Evolutionary conservation across 2,888 invertebrate species (phyloP).

Genomic region (Erebia ligea): DNA sequence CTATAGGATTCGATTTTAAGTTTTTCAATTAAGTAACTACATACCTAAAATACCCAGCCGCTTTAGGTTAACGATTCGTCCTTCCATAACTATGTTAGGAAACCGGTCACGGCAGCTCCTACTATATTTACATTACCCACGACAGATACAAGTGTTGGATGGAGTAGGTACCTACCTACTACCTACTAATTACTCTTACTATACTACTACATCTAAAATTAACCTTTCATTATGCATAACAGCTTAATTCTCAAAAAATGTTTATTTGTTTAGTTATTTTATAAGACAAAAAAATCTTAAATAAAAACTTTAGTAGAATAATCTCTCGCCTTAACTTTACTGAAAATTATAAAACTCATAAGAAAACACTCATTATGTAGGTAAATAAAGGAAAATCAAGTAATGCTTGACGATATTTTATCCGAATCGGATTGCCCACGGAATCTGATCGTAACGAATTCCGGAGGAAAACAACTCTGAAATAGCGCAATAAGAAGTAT

Average conservation of each 20-base stretch:
- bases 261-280: no score
- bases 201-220: not conserved
- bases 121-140: not conserved
- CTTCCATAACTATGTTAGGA: slow-evolving; percentile 7
- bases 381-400: no score
- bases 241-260: no score
- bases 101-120: not conserved
- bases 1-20: not conserved
- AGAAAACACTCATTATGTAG: no score
- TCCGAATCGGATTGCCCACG: no score
- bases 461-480: slow-evolving; percentile 25
- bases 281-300: no score
- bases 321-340: no score
- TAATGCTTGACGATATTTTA: no score
- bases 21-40: not conserved
- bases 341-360: no score
- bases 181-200: no score
- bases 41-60: not conserved
- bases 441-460: slow-evolving; percentile 15
- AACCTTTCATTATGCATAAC: not conserved
- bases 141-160: not conserved
- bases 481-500: slow-evolving; percentile 38
- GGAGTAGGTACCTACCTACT: not conserved
- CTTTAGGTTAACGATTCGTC: not conserved
- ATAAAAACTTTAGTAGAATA: no score